Evolutionary conservation across 1,140 invertebrate species (phyloP).

Genomic region (Mylabris phalerata): DNA sequence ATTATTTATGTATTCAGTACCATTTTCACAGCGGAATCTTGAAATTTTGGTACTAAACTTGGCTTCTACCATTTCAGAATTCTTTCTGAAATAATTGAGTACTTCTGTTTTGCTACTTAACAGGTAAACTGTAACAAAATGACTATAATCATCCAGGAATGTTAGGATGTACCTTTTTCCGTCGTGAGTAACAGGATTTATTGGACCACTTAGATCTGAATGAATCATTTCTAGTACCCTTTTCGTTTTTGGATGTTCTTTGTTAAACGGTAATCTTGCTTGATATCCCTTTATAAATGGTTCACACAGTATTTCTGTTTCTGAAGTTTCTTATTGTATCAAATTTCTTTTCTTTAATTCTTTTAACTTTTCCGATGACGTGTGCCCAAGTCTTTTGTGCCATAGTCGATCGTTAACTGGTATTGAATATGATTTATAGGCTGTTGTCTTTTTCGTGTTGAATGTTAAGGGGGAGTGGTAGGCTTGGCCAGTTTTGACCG

Average conservation of each 20-base stretch:
- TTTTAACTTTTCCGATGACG: background rate
- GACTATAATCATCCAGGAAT: slow-evolving; percentile 40
- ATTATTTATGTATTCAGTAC: slow-evolving; percentile 40
- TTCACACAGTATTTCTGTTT: slow-evolving; percentile 34
- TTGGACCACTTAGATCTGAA: slow-evolving; percentile 44
- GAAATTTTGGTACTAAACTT: slow-evolving; percentile 38
- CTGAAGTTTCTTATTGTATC: background rate
- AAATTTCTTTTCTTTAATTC: slow-evolving; percentile 12
- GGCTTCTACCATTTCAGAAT: slow-evolving; percentile 25
- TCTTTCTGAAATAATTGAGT: slow-evolving; percentile 23
- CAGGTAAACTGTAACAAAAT: slow-evolving; percentile 37
- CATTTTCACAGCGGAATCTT: slow-evolving; percentile 43
- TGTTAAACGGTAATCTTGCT: slow-evolving; percentile 37
- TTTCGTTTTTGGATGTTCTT: slow-evolving; percentile 35
- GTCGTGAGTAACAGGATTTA: slow-evolving; percentile 36
- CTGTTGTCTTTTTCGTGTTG: background rate
- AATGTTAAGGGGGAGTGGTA: no score
- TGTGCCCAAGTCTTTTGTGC: background rate
- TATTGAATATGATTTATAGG: background rate
- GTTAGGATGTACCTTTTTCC: slow-evolving; percentile 25
- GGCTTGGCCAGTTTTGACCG: no score
- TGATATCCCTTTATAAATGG: slow-evolving; percentile 43
- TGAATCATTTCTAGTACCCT: slow-evolving; percentile 41
- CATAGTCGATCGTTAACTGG: background rate
- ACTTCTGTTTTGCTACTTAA: slow-evolving; percentile 5